Conservation (phyloP, 1,140 invertebrate genomes). For the Lutraria rhynchaena region DNA sequence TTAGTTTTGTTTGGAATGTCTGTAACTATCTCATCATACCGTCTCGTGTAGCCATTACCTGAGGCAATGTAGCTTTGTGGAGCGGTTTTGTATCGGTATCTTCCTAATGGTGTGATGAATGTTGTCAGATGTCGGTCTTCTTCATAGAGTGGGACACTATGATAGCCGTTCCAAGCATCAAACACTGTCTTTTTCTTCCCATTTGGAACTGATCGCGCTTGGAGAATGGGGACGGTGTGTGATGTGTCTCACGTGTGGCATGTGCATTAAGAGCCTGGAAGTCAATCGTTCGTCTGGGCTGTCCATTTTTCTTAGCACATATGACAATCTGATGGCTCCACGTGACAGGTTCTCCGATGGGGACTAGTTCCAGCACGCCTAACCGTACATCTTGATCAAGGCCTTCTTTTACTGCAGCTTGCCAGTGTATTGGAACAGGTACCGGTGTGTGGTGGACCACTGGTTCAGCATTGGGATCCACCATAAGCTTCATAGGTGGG, state of each 20-base stretch:
- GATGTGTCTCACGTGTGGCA: constrained; percentile 59
- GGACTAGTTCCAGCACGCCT: constrained; percentile 62
- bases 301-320: constrained; percentile 61
- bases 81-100: constrained; percentile 55
- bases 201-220: constrained; percentile 58
- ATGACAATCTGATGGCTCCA: constrained; percentile 65
- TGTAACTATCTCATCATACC: no score
- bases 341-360: constrained; percentile 56
- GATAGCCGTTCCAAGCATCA: constrained; percentile 63
- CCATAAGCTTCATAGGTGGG: constrained; percentile 25
- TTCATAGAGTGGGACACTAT: constrained; percentile 52
- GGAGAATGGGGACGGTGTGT: constrained; percentile 63
- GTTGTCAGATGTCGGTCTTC: constrained; percentile 60
- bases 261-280: constrained; percentile 61
- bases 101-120: no score
- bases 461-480: constrained; percentile 35
- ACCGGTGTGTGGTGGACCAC: constrained; percentile 42
- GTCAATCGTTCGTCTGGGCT: constrained; percentile 62
- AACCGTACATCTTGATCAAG: constrained; percentile 56
- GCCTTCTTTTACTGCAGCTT: constrained; percentile 49
- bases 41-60: constrained; percentile 64
- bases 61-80: constrained; percentile 62
- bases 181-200: constrained; percentile 61
- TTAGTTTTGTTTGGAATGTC: constrained; percentile 64
- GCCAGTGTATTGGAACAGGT: constrained; percentile 57